Evolutionary conservation across 2,113 vertebrate species (phyloP).

Genomic region (Dolichallabes microphthalmus): DNA sequence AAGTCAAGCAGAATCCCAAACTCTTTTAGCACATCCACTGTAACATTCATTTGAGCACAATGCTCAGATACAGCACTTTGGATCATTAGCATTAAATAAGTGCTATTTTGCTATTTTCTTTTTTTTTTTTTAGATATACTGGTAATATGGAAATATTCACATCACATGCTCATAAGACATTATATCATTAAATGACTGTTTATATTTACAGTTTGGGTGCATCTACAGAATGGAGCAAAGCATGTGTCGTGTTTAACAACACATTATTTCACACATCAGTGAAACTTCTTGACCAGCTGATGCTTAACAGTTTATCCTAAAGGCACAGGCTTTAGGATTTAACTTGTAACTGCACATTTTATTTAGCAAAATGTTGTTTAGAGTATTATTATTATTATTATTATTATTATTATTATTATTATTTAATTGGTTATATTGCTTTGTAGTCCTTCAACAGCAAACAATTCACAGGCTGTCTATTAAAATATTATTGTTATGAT

Average conservation of each 20-base stretch:
- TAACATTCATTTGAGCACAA: constrained; percentile 18
- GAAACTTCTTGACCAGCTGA: neutral
- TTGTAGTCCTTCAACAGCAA: constrained; percentile 8
- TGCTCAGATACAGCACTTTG: constrained; percentile 38
- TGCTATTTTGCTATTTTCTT: neutral
- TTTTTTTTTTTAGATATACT: neutral
- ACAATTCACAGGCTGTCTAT: constrained; percentile 1
- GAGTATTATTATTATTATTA: neutral
- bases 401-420: too few relatives aligned
- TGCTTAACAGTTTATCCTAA: neutral
- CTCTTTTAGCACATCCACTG: constrained; percentile 12
- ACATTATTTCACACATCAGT: neutral
- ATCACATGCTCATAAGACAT: neutral
- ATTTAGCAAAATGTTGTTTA: neutral
- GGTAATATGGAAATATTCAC: neutral
- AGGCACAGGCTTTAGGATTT: neutral
- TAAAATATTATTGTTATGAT: constrained; percentile 25
- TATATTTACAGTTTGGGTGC: neutral
- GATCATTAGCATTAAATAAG: constrained; percentile 17
- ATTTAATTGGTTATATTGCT: constrained; percentile 4
- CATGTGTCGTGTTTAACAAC: neutral
- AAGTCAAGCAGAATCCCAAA: constrained; percentile 13
- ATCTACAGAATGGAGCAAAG: neutral
- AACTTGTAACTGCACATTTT: neutral
- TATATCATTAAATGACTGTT: constrained; percentile 61